These are phyloP conservation scores for Sebastes matsubarae DNA, from an alignment of 2,797 vertebrate genomes.

Conservation along the genomic window DNA sequence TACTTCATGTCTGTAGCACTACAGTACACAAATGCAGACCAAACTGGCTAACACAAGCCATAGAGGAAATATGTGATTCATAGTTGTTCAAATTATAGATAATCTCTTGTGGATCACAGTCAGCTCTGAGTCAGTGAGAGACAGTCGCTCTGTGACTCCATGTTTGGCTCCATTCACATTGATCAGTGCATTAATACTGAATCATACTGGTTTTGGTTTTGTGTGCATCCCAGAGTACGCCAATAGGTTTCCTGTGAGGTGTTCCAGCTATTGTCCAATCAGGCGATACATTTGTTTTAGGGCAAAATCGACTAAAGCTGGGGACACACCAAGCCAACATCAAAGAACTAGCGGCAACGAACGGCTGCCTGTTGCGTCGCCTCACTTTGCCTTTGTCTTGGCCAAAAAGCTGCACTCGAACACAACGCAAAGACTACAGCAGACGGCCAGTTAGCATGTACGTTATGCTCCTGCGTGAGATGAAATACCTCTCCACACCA, in stretches of 20 bases:
- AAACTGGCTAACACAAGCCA: not conserved
- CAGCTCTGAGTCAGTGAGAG: slow-evolving; percentile 22
- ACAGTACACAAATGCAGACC: not conserved
- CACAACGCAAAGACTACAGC: no score
- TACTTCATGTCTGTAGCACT: not conserved
- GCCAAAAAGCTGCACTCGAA: no score
- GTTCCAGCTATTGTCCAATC: not conserved
- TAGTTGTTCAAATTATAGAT: slow-evolving; percentile 4
- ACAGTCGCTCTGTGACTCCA: not conserved
- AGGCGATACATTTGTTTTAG: not conserved
- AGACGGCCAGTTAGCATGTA: no score
- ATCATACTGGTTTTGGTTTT: not conserved
- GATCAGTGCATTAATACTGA: not conserved
- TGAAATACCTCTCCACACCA: no score
- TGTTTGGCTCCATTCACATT: not conserved
- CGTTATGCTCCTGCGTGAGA: no score
- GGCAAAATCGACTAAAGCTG: no score
- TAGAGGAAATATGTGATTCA: slow-evolving; percentile 19
- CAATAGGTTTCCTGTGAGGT: not conserved
- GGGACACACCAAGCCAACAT: no score
- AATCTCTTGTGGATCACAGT: not conserved
- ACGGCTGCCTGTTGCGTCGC: no score
- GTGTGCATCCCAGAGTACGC: not conserved
- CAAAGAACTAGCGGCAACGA: no score
- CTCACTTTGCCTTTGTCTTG: no score